Conservation (phyloP, 2,888 invertebrate species). For the Micoletzkya japonica region DNA sequence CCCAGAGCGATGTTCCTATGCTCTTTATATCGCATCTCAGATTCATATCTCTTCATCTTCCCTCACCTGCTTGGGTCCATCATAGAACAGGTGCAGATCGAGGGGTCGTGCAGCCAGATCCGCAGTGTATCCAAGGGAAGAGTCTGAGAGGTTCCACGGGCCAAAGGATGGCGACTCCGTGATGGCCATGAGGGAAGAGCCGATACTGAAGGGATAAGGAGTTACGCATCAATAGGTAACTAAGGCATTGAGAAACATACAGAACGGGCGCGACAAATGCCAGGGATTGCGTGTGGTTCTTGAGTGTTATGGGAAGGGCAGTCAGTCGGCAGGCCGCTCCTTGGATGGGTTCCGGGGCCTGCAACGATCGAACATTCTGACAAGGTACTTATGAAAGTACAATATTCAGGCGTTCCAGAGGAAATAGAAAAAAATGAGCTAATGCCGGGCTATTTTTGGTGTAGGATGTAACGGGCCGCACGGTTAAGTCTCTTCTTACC, state of each 20-base stretch:
- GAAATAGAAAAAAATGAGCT: too few species aligned
- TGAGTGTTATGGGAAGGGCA: conserved; percentile 44
- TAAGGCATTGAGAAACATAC: conserved; percentile 28
- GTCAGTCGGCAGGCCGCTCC: conserved; percentile 55
- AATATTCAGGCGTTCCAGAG: too few species aligned
- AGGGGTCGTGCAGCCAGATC: conserved; percentile 38
- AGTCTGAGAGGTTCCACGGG: conserved; percentile 46
- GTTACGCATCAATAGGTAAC: neutral
- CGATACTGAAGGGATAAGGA: conserved; percentile 40
- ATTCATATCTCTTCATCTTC: too few species aligned
- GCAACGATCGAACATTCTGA: too few species aligned
- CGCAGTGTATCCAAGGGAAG: conserved; percentile 55
- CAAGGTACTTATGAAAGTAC: too few species aligned
- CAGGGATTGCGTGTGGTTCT: conserved; percentile 36
- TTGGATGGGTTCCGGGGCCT: conserved; percentile 34
- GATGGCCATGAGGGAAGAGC: conserved; percentile 43
- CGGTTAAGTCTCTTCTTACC: too few species aligned
- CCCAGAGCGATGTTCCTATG: too few species aligned
- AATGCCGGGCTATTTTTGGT: too few species aligned
- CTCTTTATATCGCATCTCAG: too few species aligned
- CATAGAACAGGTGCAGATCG: conserved; percentile 60
- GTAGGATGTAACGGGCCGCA: too few species aligned
- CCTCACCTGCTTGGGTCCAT: too few species aligned
- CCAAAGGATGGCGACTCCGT: conserved; percentile 39
- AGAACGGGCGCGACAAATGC: conserved; percentile 49